phyloP scores from a whole-genome alignment of 2,113 vertebrate genomes.

The Heterochromis multidens region DNA sequence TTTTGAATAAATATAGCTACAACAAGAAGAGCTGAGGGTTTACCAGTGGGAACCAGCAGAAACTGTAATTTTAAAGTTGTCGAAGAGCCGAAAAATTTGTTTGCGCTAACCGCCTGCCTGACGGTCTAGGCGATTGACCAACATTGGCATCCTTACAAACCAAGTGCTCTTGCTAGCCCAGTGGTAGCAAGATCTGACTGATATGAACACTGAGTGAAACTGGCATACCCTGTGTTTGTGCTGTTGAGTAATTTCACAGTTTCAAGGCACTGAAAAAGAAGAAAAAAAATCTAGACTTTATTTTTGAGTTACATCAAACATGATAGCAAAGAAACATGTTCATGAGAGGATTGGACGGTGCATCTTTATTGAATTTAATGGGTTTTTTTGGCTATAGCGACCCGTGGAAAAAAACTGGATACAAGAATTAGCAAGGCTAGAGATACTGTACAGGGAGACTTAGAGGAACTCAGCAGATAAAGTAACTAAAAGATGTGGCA shows the following conservation, averaged over 20 bases:
- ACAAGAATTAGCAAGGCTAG: neutral
- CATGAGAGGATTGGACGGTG: neutral
- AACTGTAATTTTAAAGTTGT: neutral
- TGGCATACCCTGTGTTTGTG: neutral
- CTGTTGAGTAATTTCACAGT: neutral
- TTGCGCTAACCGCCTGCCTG: neutral
- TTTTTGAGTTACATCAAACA: neutral
- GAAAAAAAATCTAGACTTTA: neutral
- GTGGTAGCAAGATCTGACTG: neutral
- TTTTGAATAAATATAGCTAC: neutral
- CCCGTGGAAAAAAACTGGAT: neutral
- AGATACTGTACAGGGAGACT: neutral
- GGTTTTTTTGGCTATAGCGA: neutral
- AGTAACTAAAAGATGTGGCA: constrained; percentile 18
- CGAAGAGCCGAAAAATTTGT: neutral
- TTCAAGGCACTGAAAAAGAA: neutral
- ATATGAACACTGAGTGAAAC: neutral
- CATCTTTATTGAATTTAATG: neutral
- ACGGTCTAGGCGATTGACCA: neutral
- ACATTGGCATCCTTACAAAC: neutral
- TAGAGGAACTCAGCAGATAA: neutral
- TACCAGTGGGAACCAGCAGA: neutral
- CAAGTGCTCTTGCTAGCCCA: neutral
- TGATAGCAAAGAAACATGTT: neutral
- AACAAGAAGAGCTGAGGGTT: neutral